Evolutionary conservation across 2,797 vertebrate genomes (phyloP).

Genomic region (Anguilla pacifica): DNA sequence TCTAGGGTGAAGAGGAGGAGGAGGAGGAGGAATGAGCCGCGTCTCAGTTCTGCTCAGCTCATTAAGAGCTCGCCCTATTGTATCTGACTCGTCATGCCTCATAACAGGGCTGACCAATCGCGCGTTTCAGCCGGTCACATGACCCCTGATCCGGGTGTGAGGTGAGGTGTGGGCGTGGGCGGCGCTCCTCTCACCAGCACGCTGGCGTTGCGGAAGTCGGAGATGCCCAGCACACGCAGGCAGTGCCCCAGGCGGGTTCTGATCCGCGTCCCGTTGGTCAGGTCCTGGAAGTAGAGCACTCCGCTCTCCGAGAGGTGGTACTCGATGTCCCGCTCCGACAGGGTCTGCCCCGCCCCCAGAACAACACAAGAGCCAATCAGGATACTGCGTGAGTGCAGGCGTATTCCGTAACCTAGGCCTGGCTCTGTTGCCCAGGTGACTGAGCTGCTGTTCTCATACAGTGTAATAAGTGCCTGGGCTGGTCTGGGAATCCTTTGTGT

Average conservation of each 20-base stretch:
- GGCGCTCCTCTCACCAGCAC: constrained; percentile 62
- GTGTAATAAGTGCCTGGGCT: too few species aligned
- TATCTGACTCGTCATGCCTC: too few species aligned
- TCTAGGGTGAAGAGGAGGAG: constrained; percentile 57
- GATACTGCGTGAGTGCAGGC: neutral
- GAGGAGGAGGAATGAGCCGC: neutral
- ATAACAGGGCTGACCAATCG: too few species aligned
- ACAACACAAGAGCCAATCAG: neutral
- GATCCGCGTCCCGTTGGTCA: constrained; percentile 81
- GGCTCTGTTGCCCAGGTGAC: neutral
- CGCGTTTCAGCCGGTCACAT: too few species aligned
- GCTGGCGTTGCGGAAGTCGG: constrained; percentile 62
- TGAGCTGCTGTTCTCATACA: neutral
- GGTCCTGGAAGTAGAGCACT: constrained; percentile 69
- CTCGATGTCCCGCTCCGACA: constrained; percentile 84
- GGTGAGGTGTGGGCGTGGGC: neutral
- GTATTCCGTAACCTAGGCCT: neutral
- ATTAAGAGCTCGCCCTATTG: neutral
- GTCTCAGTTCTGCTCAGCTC: neutral
- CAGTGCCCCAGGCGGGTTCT: constrained; percentile 76
- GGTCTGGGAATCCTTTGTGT: too few species aligned
- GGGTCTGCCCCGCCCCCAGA: constrained; percentile 69
- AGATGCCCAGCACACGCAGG: constrained; percentile 71
- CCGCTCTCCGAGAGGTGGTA: constrained; percentile 79
- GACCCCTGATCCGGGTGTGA: neutral